A percentile compares a stretch with the other conserved stretches of the same genome.
Conservation (phyloP, 2,888 invertebrate species). For the Lepidocyrtinus sp. region DNA sequence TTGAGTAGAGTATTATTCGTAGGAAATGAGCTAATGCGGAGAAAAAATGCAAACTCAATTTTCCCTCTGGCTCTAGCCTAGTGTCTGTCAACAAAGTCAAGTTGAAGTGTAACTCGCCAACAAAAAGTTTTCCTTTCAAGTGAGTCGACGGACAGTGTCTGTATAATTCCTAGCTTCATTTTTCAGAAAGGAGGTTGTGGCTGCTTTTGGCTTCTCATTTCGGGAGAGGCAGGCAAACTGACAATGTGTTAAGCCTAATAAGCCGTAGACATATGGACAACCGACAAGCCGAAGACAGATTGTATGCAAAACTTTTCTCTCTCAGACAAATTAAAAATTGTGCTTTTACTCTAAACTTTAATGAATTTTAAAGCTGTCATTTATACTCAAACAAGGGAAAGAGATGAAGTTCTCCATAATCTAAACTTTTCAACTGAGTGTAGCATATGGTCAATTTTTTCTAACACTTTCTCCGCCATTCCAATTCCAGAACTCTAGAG, state of each 20-base stretch:
- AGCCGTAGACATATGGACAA: slow-evolving; percentile 21
- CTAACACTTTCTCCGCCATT: slow-evolving; percentile 1
- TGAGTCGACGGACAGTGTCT: not conserved
- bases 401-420: not conserved
- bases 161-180: not conserved
- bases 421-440: not conserved
- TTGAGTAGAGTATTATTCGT: not conserved
- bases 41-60: not conserved
- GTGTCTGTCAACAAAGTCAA: not conserved
- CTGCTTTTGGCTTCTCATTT: not conserved
- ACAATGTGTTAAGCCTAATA: slow-evolving; percentile 41
- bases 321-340: slow-evolving; percentile 58
- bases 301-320: slow-evolving; percentile 40
- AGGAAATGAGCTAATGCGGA: not conserved
- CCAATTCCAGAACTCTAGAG: slow-evolving; percentile 5
- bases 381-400: not conserved
- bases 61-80: no score
- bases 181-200: not conserved
- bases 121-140: no score
- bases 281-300: slow-evolving; percentile 40
- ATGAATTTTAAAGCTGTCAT: slow-evolving; percentile 58
- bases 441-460: not conserved
- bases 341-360: slow-evolving; percentile 31
- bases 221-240: not conserved
- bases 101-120: not conserved